Evolutionary conservation across 1,140 invertebrate species (phyloP), one percentile per base, ranked within the genome.

Genomic region (Halesus radiatus): DNA sequence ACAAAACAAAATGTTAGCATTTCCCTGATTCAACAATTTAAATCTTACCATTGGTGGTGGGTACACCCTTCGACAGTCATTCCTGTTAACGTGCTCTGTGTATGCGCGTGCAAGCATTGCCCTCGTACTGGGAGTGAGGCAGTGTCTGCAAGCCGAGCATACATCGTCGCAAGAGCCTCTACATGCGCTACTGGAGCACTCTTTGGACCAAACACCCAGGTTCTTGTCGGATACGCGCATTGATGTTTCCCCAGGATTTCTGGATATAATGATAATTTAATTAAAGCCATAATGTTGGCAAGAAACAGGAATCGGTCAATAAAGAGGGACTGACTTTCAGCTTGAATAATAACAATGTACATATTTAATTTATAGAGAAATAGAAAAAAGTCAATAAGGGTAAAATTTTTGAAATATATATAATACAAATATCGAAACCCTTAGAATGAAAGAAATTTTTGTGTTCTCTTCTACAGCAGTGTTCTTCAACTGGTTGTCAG

Each of bases 221-320:
- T 98, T 97, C 87, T 95, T 96, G 37, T 93, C 91, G 7, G 95
- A 92, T 81, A 94, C 88, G 92, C 96, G 95, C 78, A 93, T 91
- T 76, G 90, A 86, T 29, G 91, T 90, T 79, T 88, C 87, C 78
- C 85, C 78, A 75, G 66, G 85, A 78, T 74, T 89, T 87, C 86
- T 88, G 76, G 81, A 87, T 86, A 79, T 80, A 10, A 50, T 62
- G 1, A 45, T 45, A 45, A 74, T 22, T 0, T 56, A 15, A 52
- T 13, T 23, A 13, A 13, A 10, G 54, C 2, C 7, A 18, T 58
- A 6, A 37, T 37, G 7, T 37, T 37, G 3, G 7, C 32, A 37
- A 37, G 7, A 6, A 37, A 4, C 32, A 37, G 7, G 32, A 37
- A 37, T 37, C 32, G 1, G 32, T 8, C 32, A 37, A 29, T 8